A percentile compares a stretch with the other conserved stretches of the same genome.
These are phyloP conservation scores for Pangasius mekongensis DNA, from an alignment of 2,797 vertebrate species.

Conservation along the genomic window DNA sequence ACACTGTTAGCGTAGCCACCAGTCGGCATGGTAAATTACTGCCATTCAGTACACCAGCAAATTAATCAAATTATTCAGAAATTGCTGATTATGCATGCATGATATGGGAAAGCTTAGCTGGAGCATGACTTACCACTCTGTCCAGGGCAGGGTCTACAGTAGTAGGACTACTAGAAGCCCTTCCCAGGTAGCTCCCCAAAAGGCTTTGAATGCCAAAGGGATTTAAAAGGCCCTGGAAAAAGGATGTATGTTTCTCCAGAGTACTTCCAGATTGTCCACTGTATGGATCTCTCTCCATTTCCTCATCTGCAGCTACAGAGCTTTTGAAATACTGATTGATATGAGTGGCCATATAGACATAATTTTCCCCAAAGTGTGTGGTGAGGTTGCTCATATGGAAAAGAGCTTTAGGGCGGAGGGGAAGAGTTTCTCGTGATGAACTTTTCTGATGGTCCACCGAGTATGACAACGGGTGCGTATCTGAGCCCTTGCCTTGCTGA, in stretches of 20 bases:
- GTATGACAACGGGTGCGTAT: not conserved
- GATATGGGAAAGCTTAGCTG: not conserved
- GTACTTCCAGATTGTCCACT: not conserved
- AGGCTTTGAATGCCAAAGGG: conserved; percentile 66
- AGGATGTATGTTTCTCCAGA: conserved; percentile 45
- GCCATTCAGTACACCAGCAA: not conserved
- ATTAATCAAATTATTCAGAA: not conserved
- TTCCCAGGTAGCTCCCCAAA: conserved; percentile 61
- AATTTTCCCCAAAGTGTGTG: conserved; percentile 69
- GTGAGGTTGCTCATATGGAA: conserved; percentile 69
- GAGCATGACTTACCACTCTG: conserved; percentile 63
- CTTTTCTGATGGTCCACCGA: not conserved
- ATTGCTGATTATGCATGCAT: not conserved
- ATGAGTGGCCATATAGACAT: conserved; percentile 66
- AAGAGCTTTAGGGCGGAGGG: conserved; percentile 51
- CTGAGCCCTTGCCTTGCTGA: not conserved
- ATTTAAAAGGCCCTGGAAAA: conserved; percentile 66
- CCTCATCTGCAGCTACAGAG: conserved; percentile 50
- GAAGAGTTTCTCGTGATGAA: not conserved
- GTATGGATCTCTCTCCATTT: conserved; percentile 30
- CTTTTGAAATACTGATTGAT: conserved; percentile 73
- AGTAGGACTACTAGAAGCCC: conserved; percentile 32
- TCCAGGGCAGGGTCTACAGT: conserved; percentile 43
- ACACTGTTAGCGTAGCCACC: not conserved
- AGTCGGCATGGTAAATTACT: not conserved